A percentile compares a stretch with the other conserved stretches of the same genome.
These are phyloP conservation scores for Mus spretus DNA, from an alignment of 2,797 vertebrate genomes.

Conservation along the genomic window DNA sequence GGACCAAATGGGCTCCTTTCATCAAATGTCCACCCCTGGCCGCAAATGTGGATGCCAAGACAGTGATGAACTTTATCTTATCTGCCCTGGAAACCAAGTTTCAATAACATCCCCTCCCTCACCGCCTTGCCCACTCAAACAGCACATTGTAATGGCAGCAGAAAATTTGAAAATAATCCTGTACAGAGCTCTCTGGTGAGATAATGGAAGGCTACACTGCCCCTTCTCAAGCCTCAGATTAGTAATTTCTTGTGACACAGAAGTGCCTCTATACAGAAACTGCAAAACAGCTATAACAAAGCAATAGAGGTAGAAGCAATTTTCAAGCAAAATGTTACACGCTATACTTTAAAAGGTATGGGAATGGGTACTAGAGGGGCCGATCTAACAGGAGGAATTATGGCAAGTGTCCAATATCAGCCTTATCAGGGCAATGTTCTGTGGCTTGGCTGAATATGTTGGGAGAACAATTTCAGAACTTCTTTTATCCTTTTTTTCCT, in stretches of 20 bases:
- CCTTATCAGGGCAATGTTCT: constrained; percentile 85
- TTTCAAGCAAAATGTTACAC: constrained; percentile 78
- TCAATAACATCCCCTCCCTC: constrained; percentile 89
- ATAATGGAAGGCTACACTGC: constrained; percentile 83
- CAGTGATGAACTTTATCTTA: constrained; percentile 91
- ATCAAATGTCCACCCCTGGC: constrained; percentile 92
- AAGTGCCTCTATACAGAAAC: constrained; percentile 66
- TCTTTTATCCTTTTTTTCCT: constrained; percentile 88
- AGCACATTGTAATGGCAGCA: constrained; percentile 85
- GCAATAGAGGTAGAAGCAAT: constrained; percentile 78
- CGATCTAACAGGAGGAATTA: constrained; percentile 83
- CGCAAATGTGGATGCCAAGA: constrained; percentile 90
- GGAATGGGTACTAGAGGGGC: constrained; percentile 81
- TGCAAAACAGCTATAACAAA: constrained; percentile 77
- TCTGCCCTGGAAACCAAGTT: constrained; percentile 89
- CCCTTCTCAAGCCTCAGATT: constrained; percentile 81
- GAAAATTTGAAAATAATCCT: constrained; percentile 87
- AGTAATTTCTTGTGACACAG: constrained; percentile 83
- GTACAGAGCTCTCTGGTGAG: constrained; percentile 81
- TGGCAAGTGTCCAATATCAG: constrained; percentile 85
- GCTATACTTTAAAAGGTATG: constrained; percentile 80
- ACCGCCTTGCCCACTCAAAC: constrained; percentile 86
- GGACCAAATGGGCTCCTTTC: constrained; percentile 94
- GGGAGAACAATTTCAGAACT: constrained; percentile 87
- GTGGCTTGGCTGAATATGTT: constrained; percentile 84